Evolutionary conservation across 2,113 vertebrate species (phyloP).

Genomic region (Nycticryphes semicollaris): DNA sequence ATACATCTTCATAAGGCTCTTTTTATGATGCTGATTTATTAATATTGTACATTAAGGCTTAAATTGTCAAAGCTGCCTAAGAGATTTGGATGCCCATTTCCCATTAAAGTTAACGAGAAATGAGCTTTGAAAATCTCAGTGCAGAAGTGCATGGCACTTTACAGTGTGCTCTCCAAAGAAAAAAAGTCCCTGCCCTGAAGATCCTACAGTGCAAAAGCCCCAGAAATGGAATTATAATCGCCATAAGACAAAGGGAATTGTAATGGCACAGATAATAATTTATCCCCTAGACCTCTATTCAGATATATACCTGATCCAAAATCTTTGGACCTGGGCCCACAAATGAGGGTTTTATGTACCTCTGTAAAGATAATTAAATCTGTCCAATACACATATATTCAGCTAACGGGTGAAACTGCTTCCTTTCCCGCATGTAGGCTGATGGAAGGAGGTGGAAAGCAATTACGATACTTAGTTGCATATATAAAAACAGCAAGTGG

Average conservation of each 20-base stretch:
- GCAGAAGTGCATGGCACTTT: slow-evolving; percentile 34
- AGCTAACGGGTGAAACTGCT: slow-evolving; percentile 19
- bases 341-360: neutral
- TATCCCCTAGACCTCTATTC: neutral
- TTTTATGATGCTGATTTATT: slow-evolving; percentile 66
- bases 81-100: slow-evolving; percentile 68
- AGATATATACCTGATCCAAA: neutral
- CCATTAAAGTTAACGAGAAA: slow-evolving; percentile 71
- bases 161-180: slow-evolving; percentile 31
- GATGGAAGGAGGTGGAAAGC: slow-evolving; percentile 14
- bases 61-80: slow-evolving; percentile 66
- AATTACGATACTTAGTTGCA: neutral
- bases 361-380: slow-evolving; percentile 43
- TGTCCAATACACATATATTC: slow-evolving; percentile 11
- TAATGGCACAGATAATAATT: neutral
- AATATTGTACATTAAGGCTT: slow-evolving; percentile 68
- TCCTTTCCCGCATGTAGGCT: neutral
- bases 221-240: neutral
- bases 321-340: neutral
- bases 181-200: slow-evolving; percentile 38
- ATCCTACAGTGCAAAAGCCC: neutral
- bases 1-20: slow-evolving; percentile 51
- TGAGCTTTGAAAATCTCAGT: slow-evolving; percentile 61
- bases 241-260: neutral
- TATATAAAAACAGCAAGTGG: slow-evolving; percentile 50